Evolutionary conservation across 92 coral and sea anemone genomes (phyloP).

Genomic region (Porites rus): DNA sequence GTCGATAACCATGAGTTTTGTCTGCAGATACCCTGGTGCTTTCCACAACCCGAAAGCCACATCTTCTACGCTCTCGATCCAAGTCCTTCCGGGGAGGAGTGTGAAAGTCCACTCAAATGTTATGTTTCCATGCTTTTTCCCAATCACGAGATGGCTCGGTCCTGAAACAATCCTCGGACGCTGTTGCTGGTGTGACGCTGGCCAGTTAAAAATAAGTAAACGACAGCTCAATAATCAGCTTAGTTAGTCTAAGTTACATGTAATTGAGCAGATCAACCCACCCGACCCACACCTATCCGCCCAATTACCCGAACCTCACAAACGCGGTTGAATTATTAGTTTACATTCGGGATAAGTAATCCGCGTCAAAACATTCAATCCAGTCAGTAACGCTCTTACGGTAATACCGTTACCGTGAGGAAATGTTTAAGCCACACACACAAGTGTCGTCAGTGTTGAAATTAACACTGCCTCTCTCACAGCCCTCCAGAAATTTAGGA

Average conservation of each 20-base stretch:
- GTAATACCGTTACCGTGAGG: too few relatives aligned
- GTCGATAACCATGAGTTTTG: constrained; percentile 25
- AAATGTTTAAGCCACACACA: too few relatives aligned
- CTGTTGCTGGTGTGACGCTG: constrained; percentile 3
- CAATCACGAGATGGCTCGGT: constrained; percentile 23
- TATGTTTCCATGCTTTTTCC: background rate
- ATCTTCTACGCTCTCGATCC: constrained; percentile 15
- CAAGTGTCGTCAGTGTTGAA: too few relatives aligned
- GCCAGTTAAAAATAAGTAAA: background rate
- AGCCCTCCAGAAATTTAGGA: too few relatives aligned
- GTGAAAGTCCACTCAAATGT: constrained; percentile 3
- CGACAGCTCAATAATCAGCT: background rate
- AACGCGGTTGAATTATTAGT: too few relatives aligned
- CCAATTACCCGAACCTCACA: too few relatives aligned
- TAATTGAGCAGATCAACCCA: too few relatives aligned
- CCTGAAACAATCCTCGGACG: background rate
- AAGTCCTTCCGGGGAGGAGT: constrained; percentile 15
- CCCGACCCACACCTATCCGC: background rate
- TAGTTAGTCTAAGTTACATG: background rate
- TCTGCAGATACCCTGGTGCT: background rate
- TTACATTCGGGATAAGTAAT: too few relatives aligned
- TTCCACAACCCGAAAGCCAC: constrained; percentile 19
- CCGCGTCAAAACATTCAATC: too few relatives aligned
- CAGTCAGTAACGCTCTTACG: too few relatives aligned
- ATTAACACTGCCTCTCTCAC: too few relatives aligned